phyloP scores from a whole-genome alignment of 1,140 invertebrate species.

The Rhopalosiphum maidis region DNA sequence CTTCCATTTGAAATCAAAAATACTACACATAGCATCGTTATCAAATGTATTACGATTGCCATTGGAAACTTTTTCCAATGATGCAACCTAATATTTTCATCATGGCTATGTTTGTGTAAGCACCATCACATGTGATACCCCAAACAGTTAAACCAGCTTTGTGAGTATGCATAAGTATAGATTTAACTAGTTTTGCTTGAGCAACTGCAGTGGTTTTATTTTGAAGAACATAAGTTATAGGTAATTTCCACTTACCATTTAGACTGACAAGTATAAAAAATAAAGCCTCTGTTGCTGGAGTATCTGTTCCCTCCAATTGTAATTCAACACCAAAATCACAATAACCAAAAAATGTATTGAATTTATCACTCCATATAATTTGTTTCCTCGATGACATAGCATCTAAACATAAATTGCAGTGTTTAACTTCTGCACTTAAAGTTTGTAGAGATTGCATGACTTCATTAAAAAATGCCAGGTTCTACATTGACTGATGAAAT shows the following conservation, averaged over 20 bases:
- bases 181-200: neutral
- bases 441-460: neutral
- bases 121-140: neutral
- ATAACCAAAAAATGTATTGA: slow-evolving; percentile 41
- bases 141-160: slow-evolving; percentile 5
- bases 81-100: slow-evolving; percentile 34
- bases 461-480: slow-evolving; percentile 6
- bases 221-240: neutral
- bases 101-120: neutral
- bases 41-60: neutral
- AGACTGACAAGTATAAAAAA: slow-evolving; percentile 47
- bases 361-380: slow-evolving; percentile 12
- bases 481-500: neutral
- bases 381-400: neutral
- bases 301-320: neutral
- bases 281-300: slow-evolving; percentile 29
- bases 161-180: neutral
- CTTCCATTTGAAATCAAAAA: neutral
- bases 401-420: slow-evolving; percentile 9
- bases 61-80: neutral
- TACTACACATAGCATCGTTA: neutral
- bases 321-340: slow-evolving; percentile 46
- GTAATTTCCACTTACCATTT: neutral
- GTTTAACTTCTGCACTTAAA: neutral
- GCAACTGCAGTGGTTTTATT: slow-evolving; percentile 10